Evolutionary conservation across 2,888 invertebrate genomes (phyloP).

Genomic region (Rhyacophila evoluta): DNA sequence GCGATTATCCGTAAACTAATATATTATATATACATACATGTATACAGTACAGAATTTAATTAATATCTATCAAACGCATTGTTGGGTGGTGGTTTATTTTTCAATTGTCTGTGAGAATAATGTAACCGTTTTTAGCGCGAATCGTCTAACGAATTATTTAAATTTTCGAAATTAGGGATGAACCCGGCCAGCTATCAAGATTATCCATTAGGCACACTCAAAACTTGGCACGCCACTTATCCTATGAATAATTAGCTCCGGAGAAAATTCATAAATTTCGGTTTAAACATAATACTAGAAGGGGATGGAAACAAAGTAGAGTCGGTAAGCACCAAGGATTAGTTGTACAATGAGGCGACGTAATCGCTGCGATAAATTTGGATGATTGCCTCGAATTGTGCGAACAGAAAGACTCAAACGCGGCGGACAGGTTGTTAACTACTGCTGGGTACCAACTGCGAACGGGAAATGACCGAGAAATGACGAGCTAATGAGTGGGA

Average conservation of each 20-base stretch:
- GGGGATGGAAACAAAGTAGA: not conserved
- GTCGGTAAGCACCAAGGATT: not conserved
- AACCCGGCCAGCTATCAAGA: not conserved
- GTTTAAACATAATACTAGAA: not conserved
- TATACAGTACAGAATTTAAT: too few species aligned
- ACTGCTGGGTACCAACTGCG: too few species aligned
- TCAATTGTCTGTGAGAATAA: too few species aligned
- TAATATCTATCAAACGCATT: too few species aligned
- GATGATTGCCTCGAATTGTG: not conserved
- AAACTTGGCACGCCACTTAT: not conserved
- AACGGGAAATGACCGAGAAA: too few species aligned
- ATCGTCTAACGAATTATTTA: too few species aligned
- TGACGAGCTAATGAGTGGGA: too few species aligned
- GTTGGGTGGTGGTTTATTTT: too few species aligned
- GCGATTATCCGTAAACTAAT: too few species aligned
- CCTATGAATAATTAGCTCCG: not conserved
- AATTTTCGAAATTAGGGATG: too few species aligned
- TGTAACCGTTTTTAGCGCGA: too few species aligned
- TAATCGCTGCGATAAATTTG: not conserved
- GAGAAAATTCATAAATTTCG: not conserved
- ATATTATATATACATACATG: too few species aligned
- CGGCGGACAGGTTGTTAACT: not conserved
- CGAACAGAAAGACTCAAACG: not conserved
- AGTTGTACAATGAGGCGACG: slow-evolving; percentile 2
- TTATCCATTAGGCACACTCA: not conserved